These are phyloP conservation scores for Luffia ferchaultella DNA, from an alignment of 2,888 invertebrate species.

Conservation along the genomic window DNA sequence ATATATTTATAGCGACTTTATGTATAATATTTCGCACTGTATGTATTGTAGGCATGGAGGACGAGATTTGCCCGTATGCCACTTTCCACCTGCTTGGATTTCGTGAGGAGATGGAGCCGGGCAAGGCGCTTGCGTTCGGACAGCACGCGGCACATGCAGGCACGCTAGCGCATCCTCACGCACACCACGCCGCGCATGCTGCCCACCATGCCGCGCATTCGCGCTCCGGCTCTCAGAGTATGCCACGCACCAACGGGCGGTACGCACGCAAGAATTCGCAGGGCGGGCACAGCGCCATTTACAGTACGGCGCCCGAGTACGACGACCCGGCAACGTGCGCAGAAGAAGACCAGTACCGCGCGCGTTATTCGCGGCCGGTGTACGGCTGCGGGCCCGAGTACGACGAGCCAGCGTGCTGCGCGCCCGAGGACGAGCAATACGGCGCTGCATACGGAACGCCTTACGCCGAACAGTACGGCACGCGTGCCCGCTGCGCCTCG, in stretches of 20 bases:
- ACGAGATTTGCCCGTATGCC: slow-evolving; percentile 96
- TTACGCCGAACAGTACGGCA: slow-evolving; percentile 73
- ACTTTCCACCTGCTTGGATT: slow-evolving; percentile 95
- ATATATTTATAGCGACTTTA: too few species aligned
- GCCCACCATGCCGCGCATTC: slow-evolving; percentile 79
- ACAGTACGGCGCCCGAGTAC: slow-evolving; percentile 86
- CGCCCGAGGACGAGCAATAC: slow-evolving; percentile 91
- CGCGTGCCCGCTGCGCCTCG: slow-evolving; percentile 45
- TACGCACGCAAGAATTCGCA: slow-evolving; percentile 78
- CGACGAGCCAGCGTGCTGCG: slow-evolving; percentile 93
- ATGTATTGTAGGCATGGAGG: slow-evolving; percentile 80
- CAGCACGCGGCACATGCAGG: slow-evolving; percentile 72
- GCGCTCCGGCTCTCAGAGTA: slow-evolving; percentile 88
- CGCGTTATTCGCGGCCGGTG: slow-evolving; percentile 77
- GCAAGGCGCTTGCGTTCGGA: slow-evolving; percentile 87
- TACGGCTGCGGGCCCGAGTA: slow-evolving; percentile 82
- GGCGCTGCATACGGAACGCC: slow-evolving; percentile 91
- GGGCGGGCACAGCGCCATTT: slow-evolving; percentile 84
- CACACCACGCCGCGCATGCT: slow-evolving; percentile 85
- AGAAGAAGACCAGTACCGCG: slow-evolving; percentile 87
- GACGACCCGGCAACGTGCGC: slow-evolving; percentile 94
- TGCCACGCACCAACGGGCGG: slow-evolving; percentile 78
- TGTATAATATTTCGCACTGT: slow-evolving; percentile 1
- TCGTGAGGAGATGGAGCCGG: slow-evolving; percentile 95
- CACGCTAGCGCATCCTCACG: slow-evolving; percentile 73